Evolutionary conservation across 2,797 vertebrate species (phyloP).

Genomic region (Mormyrops attenuatus): DNA sequence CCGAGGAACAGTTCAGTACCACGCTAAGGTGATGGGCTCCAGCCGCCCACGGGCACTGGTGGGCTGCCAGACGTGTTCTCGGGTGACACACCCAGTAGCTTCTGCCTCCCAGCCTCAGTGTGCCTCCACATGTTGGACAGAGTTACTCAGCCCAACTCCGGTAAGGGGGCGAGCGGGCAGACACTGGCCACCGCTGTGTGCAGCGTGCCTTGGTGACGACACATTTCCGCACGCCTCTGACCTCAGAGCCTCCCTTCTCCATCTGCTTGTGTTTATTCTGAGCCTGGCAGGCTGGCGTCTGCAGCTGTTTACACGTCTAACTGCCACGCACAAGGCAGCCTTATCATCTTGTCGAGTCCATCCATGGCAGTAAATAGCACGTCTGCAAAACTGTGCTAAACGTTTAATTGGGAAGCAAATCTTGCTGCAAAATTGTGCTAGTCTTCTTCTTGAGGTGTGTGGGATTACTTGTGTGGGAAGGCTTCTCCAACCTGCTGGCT

Average conservation of each 20-base stretch:
- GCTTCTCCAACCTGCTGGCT: slow-evolving; percentile 29
- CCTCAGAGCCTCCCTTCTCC: slow-evolving; percentile 54
- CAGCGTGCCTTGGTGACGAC: slow-evolving; percentile 51
- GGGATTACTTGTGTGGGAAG: slow-evolving; percentile 37
- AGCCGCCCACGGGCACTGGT: background rate
- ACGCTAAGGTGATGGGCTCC: background rate
- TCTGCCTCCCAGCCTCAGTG: background rate
- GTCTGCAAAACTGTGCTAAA: slow-evolving; percentile 31
- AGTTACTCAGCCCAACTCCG: slow-evolving; percentile 41
- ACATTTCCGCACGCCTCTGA: slow-evolving; percentile 58
- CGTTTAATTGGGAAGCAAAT: slow-evolving; percentile 22
- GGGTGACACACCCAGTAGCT: slow-evolving; percentile 19
- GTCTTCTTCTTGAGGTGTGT: slow-evolving; percentile 33
- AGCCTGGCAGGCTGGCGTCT: slow-evolving; percentile 41
- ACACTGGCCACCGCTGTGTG: slow-evolving; percentile 34
- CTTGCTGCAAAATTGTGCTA: slow-evolving; percentile 21
- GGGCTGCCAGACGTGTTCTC: slow-evolving; percentile 30
- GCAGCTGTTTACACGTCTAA: slow-evolving; percentile 22
- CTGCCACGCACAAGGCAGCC: slow-evolving; percentile 39
- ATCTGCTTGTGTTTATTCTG: slow-evolving; percentile 52
- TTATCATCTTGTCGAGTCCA: slow-evolving; percentile 38
- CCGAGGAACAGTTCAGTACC: background rate
- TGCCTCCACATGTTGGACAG: slow-evolving; percentile 36
- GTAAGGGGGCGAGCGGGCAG: slow-evolving; percentile 48
- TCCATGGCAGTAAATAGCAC: slow-evolving; percentile 38